Base-by-base conservation (phyloP, 2,888 invertebrate genomes). In the Trissoscelio sp. region DNA sequence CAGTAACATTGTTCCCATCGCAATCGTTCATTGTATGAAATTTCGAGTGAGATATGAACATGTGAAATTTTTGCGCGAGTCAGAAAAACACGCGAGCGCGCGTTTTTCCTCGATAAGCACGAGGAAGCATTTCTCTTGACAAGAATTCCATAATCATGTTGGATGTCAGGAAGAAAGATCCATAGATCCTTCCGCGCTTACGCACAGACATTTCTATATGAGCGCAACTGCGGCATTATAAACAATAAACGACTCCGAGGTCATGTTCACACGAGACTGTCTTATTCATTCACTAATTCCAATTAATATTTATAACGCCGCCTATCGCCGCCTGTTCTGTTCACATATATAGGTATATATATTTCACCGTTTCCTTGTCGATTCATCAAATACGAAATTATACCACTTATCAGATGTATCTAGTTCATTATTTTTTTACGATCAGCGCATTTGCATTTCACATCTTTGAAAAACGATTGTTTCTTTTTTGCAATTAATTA, bases 191-290 rank as follows among this genome's bases (percentile, higher is more conserved):
- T 62, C 79, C 55, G 79, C 55, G 44, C 44, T 73, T 79, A 79
- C 67, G 55, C 73, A 55, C 67, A 20, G 72, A 79, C 60, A 67
- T 70, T 78, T 78, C 64, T 67, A 31, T 72, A 72, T n/a, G 66
- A 44, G 53, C 72, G 55, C 60, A 11, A 44, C 37, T 11, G 58
- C 42, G 44, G 53, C 31, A 44, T 75, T 69, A 66, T 75, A 66
- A 81, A 81, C 80, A 81, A 81, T 81, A 75, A 81, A 70, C 64
- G 57, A 57, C 44, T 64, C 12, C 82, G 86, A 87, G 90, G 89
- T 90, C 90, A 90, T 88, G 90, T 90, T 90, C 90, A 88, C 90
- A 90, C 90, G 90, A 88, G 85, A 86, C 83, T 20, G 78, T 78
- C 84, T 85, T 87, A 87, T 87, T 87, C 86, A 87, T 87, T 86